phyloP scores from a whole-genome alignment of 2,888 invertebrate species.

The Eupithecia inturbata region DNA sequence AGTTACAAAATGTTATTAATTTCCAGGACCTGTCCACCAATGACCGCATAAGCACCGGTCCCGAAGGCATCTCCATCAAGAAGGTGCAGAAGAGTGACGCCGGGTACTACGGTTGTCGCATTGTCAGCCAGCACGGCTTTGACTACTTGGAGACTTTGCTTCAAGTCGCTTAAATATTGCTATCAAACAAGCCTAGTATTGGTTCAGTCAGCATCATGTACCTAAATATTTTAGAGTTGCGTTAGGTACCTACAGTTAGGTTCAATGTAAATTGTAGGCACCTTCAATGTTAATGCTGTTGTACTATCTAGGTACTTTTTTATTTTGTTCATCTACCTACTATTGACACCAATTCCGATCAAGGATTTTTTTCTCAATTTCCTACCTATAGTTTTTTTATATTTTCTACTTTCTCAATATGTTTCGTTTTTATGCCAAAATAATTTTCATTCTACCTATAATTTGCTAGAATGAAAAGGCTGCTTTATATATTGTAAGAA shows the following conservation, averaged over 20 bases:
- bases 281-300: not conserved
- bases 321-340: not conserved
- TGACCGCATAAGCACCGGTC: slow-evolving; percentile 44
- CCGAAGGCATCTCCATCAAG: slow-evolving; percentile 59
- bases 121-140: slow-evolving; percentile 1
- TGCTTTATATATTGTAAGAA: not conserved
- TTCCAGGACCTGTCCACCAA: slow-evolving; percentile 48
- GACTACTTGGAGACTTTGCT: slow-evolving; percentile 29
- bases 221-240: not conserved
- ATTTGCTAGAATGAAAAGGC: too few relatives aligned
- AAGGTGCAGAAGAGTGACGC: slow-evolving; percentile 57
- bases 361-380: not conserved
- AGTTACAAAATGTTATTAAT: not conserved
- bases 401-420: too few relatives aligned
- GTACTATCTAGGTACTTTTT: not conserved
- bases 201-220: not conserved
- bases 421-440: too few relatives aligned
- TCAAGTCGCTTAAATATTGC: slow-evolving; percentile 11
- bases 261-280: not conserved
- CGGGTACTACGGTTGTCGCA: slow-evolving; percentile 72
- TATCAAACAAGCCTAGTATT: not conserved
- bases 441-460: too few relatives aligned
- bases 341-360: not conserved
- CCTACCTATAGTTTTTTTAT: too few relatives aligned
- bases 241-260: not conserved